phyloP scores from a whole-genome alignment of 2,797 vertebrate species.

The Enteromius radiatus region DNA sequence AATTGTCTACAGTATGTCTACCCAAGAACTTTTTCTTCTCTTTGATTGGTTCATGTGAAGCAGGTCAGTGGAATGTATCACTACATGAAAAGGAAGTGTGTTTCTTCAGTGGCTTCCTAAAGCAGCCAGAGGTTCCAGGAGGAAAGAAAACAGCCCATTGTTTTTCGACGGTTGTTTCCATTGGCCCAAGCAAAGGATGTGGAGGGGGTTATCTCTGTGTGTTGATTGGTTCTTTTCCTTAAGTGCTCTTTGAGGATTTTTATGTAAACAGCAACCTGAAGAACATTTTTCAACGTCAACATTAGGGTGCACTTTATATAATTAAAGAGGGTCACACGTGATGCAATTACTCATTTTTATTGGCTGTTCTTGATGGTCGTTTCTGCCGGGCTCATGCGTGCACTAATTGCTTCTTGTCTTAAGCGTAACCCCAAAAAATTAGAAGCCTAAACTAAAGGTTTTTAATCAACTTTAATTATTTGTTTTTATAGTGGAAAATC shows the following conservation, averaged over 20 bases:
- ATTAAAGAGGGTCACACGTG: neutral
- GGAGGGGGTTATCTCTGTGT: slow-evolving; percentile 56
- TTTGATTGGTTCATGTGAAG: slow-evolving; percentile 26
- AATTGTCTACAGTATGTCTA: neutral
- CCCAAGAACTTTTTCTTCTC: slow-evolving; percentile 14
- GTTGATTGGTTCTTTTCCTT: slow-evolving; percentile 62
- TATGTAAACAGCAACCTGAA: slow-evolving; percentile 4
- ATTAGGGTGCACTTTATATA: slow-evolving; percentile 18
- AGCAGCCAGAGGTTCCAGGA: slow-evolving; percentile 64
- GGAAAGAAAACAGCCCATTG: slow-evolving; percentile 76
- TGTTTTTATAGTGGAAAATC: neutral
- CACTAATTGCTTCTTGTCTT: slow-evolving; percentile 12
- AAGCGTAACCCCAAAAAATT: slow-evolving; percentile 31
- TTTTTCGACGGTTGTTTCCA: slow-evolving; percentile 68
- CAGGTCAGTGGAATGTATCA: slow-evolving; percentile 15
- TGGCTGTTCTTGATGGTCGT: neutral
- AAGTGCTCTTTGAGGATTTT: slow-evolving; percentile 41
- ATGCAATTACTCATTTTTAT: slow-evolving; percentile 18
- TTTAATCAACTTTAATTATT: neutral
- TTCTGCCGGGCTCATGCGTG: slow-evolving; percentile 8
- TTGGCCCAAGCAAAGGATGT: slow-evolving; percentile 70
- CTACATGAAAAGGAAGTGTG: slow-evolving; percentile 59
- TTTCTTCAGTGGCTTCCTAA: slow-evolving; percentile 62
- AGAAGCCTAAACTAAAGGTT: neutral
- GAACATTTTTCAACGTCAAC: slow-evolving; percentile 20